Evolutionary conservation across 1,140 invertebrate species (phyloP).

Genomic region (Colletes latitarsis): DNA sequence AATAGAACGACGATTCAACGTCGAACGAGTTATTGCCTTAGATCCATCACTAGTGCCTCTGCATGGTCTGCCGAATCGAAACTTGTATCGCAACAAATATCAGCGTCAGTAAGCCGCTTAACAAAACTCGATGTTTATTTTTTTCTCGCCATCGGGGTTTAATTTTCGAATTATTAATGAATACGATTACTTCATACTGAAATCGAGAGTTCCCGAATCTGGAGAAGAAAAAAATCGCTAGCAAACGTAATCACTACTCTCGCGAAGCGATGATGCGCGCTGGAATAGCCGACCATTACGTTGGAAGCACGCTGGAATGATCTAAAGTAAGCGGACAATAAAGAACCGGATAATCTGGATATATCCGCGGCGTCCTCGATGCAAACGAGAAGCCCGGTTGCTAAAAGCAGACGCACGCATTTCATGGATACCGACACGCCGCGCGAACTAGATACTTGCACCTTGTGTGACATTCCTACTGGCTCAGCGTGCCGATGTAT

Average conservation of each 20-base stretch:
- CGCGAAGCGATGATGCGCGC: neutral
- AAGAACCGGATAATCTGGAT: conserved; percentile 60
- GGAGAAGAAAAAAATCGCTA: too few relatives aligned
- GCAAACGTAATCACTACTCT: neutral
- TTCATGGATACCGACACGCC: conserved; percentile 23
- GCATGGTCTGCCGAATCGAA: too few relatives aligned
- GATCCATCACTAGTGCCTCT: too few relatives aligned
- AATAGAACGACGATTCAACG: too few relatives aligned
- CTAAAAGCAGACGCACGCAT: conserved; percentile 47
- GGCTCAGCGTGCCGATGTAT: neutral
- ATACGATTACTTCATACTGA: neutral
- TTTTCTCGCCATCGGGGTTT: too few relatives aligned
- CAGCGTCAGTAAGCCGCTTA: too few relatives aligned
- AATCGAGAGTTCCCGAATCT: too few relatives aligned
- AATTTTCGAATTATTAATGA: too few relatives aligned
- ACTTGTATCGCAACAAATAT: too few relatives aligned
- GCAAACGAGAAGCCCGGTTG: conserved; percentile 38
- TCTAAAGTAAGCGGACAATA: conserved; percentile 52
- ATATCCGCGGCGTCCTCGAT: conserved; percentile 35
- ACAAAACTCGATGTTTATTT: too few relatives aligned
- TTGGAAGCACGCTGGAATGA: conserved; percentile 1
- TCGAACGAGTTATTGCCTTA: too few relatives aligned
- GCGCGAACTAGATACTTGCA: conserved; percentile 39
- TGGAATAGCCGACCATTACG: neutral
- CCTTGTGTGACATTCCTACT: conserved; percentile 23